Evolutionary conservation across 2,888 invertebrate species (phyloP), one percentile per base, ranked within the genome.

Genomic region (Erebia epiphron): DNA sequence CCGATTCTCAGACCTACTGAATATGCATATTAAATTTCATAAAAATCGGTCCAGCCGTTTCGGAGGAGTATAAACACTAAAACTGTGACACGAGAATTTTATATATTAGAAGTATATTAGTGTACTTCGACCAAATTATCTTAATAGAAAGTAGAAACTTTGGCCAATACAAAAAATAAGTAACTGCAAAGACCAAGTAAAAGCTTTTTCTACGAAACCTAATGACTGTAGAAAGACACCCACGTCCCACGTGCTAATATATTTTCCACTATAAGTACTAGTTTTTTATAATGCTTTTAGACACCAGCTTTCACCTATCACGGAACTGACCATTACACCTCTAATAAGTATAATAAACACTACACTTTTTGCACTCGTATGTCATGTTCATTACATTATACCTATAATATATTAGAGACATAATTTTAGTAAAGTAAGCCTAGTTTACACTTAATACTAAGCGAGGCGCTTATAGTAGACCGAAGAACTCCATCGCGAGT

Each of bases 291-390:
- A 41, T 54, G 16, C 18, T 56, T 13, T 50, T 35, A 50, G 63
- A 50, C 64, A 54, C 49, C 41, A 43, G 65, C 54, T 65, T 65
- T 65, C 65, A 65, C 65, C 26, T 56, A 41, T 54, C 54, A 65
- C 43, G 65, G 65, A 65, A 41, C 50, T 41, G 50, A 11, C 63
- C 18, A 26, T n/a, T 26, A 63, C 49, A 61, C 26, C 65, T 66
- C 46, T 49, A 16, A 67, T 67, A 46, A 57, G 26, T 57, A 5
- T 46, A 43, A 58, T 67, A 57, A 67, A 67, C 43, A 67, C 26
- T 13, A 54, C 41, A 11, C 14, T 26, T 54, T 65, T 54, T 65
- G 16, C 35, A 54, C 13, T 35, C n/a, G 41, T 26, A 11, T 18
- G 35, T 57, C 49, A 41, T 35, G 21, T n/a, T 63, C 2, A 54